Conservation (phyloP, 2,113 vertebrate species). For the Pseudorectes ferrugineus region DNA sequence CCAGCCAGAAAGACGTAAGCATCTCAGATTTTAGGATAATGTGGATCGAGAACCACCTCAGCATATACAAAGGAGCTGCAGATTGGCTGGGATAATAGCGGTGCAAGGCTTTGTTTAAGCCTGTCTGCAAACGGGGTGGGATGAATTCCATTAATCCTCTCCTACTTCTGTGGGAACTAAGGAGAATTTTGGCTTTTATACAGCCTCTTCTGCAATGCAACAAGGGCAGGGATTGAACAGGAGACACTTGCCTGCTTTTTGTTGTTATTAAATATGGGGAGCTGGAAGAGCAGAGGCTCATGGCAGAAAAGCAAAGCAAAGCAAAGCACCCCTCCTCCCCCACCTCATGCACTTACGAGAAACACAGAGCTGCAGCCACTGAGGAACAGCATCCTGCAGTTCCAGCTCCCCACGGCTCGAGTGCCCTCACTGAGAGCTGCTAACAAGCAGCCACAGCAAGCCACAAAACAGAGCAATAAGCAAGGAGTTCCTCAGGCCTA, state of each 20-base stretch:
- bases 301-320: not conserved
- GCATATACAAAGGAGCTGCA: not conserved
- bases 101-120: conserved; percentile 18
- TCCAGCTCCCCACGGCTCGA: not conserved
- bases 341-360: fast-evolving
- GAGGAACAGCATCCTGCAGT: not conserved
- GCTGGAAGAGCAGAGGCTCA: not conserved
- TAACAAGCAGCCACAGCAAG: not conserved
- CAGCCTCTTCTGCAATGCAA: not conserved
- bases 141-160: conserved; percentile 1
- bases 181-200: not conserved
- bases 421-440: not conserved
- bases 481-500: not conserved
- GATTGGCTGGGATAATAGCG: not conserved
- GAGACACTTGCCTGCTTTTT: not conserved
- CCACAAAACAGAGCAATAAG: not conserved
- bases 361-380: not conserved
- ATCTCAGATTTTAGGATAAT: not conserved
- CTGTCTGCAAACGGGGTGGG: not conserved
- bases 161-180: not conserved
- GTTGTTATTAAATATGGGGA: not conserved
- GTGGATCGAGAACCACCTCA: not conserved
- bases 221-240: not conserved
- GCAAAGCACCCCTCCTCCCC: not conserved
- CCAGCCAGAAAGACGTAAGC: not conserved